Base-by-base conservation (phyloP, 2,888 invertebrate species). In the Trachelus iudaicus region DNA sequence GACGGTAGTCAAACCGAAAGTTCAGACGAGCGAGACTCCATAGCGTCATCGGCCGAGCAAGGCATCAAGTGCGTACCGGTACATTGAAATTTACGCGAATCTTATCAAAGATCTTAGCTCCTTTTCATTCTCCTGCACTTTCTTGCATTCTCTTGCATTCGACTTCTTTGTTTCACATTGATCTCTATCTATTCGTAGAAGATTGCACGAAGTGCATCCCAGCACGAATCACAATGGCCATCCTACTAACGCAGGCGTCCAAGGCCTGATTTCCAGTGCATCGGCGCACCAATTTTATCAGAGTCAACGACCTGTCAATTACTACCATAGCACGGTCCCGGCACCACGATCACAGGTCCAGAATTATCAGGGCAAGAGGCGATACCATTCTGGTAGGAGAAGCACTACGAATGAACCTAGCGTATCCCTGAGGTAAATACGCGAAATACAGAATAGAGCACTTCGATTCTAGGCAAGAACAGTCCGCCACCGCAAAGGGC, bases 1-100 rank as follows among this genome's bases (percentile, higher is more conserved):
- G 89, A 90, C 69, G 83, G 86, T 80, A 91, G 87, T 83, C 86
- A 88, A 77, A 87, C 89, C 30, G 91, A 91, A 81, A 90, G 89
- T 81, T 90, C 90, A 33, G 91, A 91, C 77, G 91, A 91, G 73
- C 86, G 87, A 30, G 91, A 91, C 77, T 91, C 90, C 23, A 79
- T 89, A 33, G 81, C 86, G 75, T 91, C 90, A 37, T 85, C 85
- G 30, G 80, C 87, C 30, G 90, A 90, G 56, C 88, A 87, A 56
- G 85, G 82, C 69, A 85, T 85, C 78, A 91, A 90, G 90, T 90
- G 82, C 79, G 88, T 87, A 34, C 11, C 56, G 69, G 13, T 23
- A 15, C 69, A 33, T 37, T 33, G 69, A 69, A n/a, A 34, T 34
- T 56, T 74, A 56, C 11, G 69, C 34, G 77, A 23, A 23, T 34